Evolutionary conservation across 2,888 invertebrate genomes (phyloP), one percentile per base, ranked within the genome.

Genomic region (Tuberolachnus salignus): DNA sequence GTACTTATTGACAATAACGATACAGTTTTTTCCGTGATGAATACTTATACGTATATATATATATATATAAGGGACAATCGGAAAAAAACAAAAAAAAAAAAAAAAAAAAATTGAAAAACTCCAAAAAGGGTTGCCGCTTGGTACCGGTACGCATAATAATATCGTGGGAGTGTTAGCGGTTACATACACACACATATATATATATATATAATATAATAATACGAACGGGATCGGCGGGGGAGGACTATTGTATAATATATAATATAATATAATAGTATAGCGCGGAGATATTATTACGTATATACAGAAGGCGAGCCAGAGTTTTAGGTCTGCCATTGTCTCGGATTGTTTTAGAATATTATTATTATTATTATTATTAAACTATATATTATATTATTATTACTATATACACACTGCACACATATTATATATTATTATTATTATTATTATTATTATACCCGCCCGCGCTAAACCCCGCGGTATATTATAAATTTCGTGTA

Each of bases 301-400:
- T 59, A 78, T 78, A 78, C 6, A 34, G 34, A 34, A 34, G 3
- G 34, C 34, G n/a, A n/a, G 75, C 75, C 75, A 67, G 75, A 78
- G 75, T 78, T 78, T 78, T 78, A 78, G 75, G 75, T 67, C 75
- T 78, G 75, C 75, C 75, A 78, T 78, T 78, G 75, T 78, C 75
- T 78, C 75, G 75, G 75, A 78, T 78, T 78, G 75, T 78, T 78
- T 78, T 78, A 78, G 75, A 78, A 78, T 78, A 67, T 67, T 67
- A 78, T 57, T 78, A 61, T 59, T 51, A 51, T 51, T 34, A 34
- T 11, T 57, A 75, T 34, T 34, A 34, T 34, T 34, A 26, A 61
- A 61, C 34, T 34, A 34, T 34, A 34, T 34, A 34, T 34, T 34
- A 34, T 34, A 34, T 34, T 34, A 34, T 34, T n/a, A n/a, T n/a